Conservation (phyloP, 2,113 vertebrate genomes). For the Neopipo cinnamomea region DNA sequence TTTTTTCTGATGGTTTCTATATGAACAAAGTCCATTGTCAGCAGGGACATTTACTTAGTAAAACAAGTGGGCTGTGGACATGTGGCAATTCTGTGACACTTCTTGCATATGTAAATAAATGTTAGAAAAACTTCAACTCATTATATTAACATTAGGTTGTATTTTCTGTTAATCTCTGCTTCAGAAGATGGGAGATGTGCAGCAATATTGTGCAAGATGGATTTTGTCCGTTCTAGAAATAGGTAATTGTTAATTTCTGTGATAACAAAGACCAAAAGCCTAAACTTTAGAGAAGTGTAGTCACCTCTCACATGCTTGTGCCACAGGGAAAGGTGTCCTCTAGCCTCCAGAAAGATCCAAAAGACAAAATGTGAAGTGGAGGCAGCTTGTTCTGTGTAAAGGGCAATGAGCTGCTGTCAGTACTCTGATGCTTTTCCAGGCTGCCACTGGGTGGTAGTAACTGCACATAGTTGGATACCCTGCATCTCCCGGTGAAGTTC, state of each 20-base stretch:
- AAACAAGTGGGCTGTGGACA: background rate
- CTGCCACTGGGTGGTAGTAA: slow-evolving; percentile 46
- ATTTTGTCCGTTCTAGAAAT: background rate
- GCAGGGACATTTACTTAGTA: background rate
- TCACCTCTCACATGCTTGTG: background rate
- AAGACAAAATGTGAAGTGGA: background rate
- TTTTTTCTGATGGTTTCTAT: background rate
- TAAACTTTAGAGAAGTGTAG: background rate
- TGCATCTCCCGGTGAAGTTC: background rate
- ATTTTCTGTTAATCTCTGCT: background rate
- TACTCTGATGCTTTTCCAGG: background rate
- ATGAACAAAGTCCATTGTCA: background rate
- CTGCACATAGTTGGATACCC: background rate
- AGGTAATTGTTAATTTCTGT: background rate
- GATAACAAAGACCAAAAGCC: background rate
- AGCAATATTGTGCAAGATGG: background rate
- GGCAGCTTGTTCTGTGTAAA: background rate
- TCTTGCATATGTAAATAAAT: background rate
- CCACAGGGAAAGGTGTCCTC: background rate
- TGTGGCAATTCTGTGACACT: background rate
- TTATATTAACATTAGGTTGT: background rate
- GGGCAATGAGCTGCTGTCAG: background rate
- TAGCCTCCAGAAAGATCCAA: background rate
- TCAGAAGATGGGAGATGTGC: background rate
- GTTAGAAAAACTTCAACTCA: background rate